These are phyloP conservation scores for Delphinapterus leucas DNA, from an alignment of 2,113 vertebrate species.

Conservation along the genomic window DNA sequence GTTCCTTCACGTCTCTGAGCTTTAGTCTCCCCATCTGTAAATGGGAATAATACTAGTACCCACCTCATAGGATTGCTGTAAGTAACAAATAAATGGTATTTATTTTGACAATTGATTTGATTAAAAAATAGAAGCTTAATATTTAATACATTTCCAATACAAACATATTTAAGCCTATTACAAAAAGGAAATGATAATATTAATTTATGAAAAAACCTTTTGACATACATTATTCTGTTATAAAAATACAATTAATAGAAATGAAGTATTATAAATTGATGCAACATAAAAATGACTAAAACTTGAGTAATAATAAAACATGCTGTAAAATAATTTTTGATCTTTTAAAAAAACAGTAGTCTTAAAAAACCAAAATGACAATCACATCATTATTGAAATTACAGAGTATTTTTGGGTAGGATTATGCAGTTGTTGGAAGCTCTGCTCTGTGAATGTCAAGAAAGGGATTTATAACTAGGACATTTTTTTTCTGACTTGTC, in stretches of 20 bases:
- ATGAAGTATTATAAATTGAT: neutral
- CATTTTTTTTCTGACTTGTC: neutral
- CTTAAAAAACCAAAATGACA: neutral
- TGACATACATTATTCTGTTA: neutral
- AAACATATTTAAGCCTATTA: conserved; percentile 5
- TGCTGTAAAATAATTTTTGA: conserved; percentile 8
- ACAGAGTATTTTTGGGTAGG: neutral
- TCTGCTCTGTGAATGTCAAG: neutral
- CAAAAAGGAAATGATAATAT: conserved; percentile 1
- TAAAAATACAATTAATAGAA: neutral
- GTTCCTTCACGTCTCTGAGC: neutral
- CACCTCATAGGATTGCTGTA: neutral
- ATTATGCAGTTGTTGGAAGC: neutral
- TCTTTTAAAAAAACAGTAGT: neutral
- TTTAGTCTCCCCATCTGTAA: neutral
- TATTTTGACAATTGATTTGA: neutral
- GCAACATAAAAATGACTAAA: neutral
- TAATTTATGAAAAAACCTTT: neutral
- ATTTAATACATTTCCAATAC: conserved; percentile 1
- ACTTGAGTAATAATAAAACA: neutral
- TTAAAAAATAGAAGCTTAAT: neutral
- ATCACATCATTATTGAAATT: neutral
- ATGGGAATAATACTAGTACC: neutral
- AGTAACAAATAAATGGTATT: neutral
- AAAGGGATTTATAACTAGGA: neutral